A percentile compares a stretch with the other conserved stretches of the same genome.
These are phyloP conservation scores for Porphyrio hochstetteri DNA, from an alignment of 2,113 vertebrate species.

Conservation along the genomic window DNA sequence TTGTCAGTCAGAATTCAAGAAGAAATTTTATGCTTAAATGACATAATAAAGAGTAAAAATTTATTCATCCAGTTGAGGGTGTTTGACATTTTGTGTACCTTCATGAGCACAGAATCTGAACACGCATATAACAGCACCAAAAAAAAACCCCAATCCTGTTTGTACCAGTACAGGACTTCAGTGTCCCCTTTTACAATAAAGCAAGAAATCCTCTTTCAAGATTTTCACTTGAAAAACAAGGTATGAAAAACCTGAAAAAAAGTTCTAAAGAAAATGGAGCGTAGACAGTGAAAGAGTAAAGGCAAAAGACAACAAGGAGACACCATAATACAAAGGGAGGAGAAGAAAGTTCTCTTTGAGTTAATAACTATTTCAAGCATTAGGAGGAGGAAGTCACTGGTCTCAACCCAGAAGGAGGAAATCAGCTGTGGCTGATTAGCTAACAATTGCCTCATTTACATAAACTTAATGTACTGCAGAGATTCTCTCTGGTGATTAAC, in stretches of 20 bases:
- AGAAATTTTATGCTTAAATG: neutral
- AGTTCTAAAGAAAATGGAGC: neutral
- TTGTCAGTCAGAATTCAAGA: neutral
- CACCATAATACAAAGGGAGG: neutral
- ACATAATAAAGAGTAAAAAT: neutral
- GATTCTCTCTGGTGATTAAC: neutral
- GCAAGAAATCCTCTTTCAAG: neutral
- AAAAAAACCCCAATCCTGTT: neutral
- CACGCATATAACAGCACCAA: neutral
- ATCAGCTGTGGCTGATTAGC: neutral
- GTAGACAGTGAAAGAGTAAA: neutral
- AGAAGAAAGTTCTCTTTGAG: neutral
- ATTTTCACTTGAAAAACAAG: neutral
- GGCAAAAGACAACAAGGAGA: neutral
- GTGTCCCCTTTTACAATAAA: neutral
- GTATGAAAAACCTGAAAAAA: neutral
- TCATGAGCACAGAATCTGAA: neutral
- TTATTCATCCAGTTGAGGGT: neutral
- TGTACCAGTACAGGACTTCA: neutral
- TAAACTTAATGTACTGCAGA: neutral
- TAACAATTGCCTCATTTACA: conserved; percentile 3
- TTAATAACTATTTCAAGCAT: neutral
- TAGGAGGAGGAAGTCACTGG: neutral
- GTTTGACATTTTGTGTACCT: neutral
- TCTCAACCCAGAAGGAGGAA: neutral